Evolutionary conservation across 2,113 vertebrate species (phyloP).

Genomic region (Chaetops frenatus): DNA sequence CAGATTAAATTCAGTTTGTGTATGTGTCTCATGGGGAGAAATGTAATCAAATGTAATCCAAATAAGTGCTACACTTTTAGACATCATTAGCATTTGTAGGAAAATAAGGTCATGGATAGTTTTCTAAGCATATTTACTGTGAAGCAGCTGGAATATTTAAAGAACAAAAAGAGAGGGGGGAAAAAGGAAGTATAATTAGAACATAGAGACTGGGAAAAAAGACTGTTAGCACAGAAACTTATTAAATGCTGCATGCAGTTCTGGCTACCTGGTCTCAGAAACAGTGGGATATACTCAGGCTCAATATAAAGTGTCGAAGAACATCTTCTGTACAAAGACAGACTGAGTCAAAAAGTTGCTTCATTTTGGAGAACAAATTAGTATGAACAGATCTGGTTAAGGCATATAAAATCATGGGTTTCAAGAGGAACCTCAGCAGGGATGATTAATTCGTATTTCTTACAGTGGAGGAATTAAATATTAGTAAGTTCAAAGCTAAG

Average conservation of each 20-base stretch:
- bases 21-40: not conserved
- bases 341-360: not conserved
- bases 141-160: not conserved
- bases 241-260: not conserved
- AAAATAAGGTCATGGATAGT: not conserved
- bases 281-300: not conserved
- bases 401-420: not conserved
- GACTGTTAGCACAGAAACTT: not conserved
- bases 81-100: not conserved
- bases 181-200: not conserved
- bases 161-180: accelerated
- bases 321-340: not conserved
- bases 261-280: not conserved
- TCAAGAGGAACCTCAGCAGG: not conserved
- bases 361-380: not conserved
- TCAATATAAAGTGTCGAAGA: not conserved
- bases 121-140: not conserved
- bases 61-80: not conserved
- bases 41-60: not conserved
- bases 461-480: not conserved
- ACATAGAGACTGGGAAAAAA: not conserved
- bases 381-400: not conserved
- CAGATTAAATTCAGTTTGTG: not conserved
- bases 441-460: not conserved
- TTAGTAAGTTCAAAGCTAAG: not conserved